Conservation (phyloP, 1,140 invertebrate species). For the Euwallacea fornicatus region DNA sequence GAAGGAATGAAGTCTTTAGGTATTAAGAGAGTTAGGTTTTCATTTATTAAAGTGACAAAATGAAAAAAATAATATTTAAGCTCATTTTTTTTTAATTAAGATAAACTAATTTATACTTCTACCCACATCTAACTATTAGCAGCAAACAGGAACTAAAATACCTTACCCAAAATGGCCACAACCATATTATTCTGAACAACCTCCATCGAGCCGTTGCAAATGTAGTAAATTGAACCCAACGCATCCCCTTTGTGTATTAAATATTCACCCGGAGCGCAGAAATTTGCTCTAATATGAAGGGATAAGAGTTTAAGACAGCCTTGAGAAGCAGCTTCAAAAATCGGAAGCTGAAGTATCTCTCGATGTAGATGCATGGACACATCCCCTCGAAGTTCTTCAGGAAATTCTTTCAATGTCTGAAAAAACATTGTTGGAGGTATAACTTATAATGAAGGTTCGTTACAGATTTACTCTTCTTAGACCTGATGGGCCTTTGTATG, state of each 20-base stretch:
- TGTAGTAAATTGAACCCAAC: slow-evolving; percentile 92
- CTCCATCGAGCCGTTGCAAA: slow-evolving; percentile 98
- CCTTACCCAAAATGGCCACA: slow-evolving; percentile 92
- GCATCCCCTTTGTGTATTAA: slow-evolving; percentile 96
- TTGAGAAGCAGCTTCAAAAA: slow-evolving; percentile 88
- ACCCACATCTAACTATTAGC: background rate
- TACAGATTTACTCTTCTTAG: background rate
- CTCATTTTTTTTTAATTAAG: no score
- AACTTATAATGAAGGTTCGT: background rate
- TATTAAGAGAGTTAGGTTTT: no score
- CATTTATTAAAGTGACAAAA: no score
- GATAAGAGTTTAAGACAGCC: slow-evolving; percentile 90
- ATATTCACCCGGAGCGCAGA: slow-evolving; percentile 96
- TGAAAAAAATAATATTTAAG: no score
- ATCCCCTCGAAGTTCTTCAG: slow-evolving; percentile 91
- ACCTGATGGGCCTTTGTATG: no score
- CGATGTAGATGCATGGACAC: slow-evolving; percentile 94
- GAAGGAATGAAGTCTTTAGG: no score
- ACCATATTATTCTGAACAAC: slow-evolving; percentile 98
- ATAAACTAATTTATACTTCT: no score
- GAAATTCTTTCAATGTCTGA: slow-evolving; percentile 94
- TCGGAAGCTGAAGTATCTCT: slow-evolving; percentile 90
- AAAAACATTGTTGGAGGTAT: slow-evolving; percentile 19
- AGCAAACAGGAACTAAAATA: background rate
- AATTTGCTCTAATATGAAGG: slow-evolving; percentile 86